Evolutionary conservation across 2,888 invertebrate species (phyloP), one percentile per base, ranked within the genome.

Genomic region (Acanthosepion pharaonis): DNA sequence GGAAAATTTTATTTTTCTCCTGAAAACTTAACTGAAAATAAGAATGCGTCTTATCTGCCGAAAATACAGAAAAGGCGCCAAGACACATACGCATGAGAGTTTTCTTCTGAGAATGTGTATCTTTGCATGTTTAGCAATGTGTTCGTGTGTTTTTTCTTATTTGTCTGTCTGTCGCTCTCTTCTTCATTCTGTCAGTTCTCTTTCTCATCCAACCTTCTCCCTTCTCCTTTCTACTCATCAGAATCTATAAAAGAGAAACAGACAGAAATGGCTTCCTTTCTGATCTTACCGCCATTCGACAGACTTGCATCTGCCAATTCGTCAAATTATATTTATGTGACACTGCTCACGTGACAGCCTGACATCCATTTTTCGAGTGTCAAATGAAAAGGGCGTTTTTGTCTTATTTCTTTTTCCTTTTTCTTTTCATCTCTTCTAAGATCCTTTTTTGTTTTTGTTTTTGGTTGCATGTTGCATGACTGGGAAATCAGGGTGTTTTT

Each of bases 301-400:
- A 78, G 78, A 15, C n/a, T 78, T 78, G 78, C 78, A 78, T 78
- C 78, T 78, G 78, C 78, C 78, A 33, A 78, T 9, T n/a, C 78
- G n/a, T 78, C 78, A 78, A 78, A 78, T 78, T 78, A 78, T 78
- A 78, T 78, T 78, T 78, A 78, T 78, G 78, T 78, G 78, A 78
- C 78, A 33, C 78, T 33, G n/a, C 15, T 78, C 78, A 78, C 78
- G n/a, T 78, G 78, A 78, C 78, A n/a, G n/a, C n/a, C 78, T 78
- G 42, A 42, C 42, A 42, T 42, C 42, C 42, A 5, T 78, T 78
- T 78, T n/a, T n/a, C 11, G 33, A n/a, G 78, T 33, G 78, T 78
- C n/a, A 78, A 78, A n/a, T 78, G n/a, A 33, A 78, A 78, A 78
- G n/a, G 11, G n/a, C 28, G 8, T 78, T 78, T 78, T 9, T 78